phyloP scores from a whole-genome alignment of 2,797 vertebrate species.

The Jordanella pulchra region DNA sequence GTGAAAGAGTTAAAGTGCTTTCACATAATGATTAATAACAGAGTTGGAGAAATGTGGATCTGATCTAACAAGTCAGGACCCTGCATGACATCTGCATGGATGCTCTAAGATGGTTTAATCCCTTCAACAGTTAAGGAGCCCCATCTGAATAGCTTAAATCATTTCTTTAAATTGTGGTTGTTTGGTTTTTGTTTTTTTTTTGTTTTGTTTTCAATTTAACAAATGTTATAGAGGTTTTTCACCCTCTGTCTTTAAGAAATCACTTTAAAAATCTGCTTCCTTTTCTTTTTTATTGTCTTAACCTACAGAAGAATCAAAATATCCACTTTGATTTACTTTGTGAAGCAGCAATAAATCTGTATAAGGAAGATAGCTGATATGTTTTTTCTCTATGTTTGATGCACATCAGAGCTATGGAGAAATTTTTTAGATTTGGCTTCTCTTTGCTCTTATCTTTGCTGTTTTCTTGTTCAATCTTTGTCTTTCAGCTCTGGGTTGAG shows the following conservation, averaged over 20 bases:
- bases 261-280: conserved; percentile 37
- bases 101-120: not conserved
- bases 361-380: conserved; percentile 2
- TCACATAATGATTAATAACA: conserved; percentile 24
- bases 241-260: not conserved
- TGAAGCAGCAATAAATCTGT: conserved; percentile 1
- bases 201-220: not conserved
- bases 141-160: conserved; percentile 1
- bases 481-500: conserved; percentile 90
- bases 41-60: conserved; percentile 10
- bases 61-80: not conserved
- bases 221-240: not conserved
- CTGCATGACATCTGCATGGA: not conserved
- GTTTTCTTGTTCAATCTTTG: conserved; percentile 6
- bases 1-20: conserved; percentile 8
- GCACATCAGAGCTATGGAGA: conserved; percentile 8
- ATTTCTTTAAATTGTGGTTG: not conserved
- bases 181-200: no score
- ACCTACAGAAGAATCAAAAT: conserved; percentile 28
- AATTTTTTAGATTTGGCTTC: not conserved
- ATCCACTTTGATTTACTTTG: conserved; percentile 30
- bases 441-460: conserved; percentile 3
- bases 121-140: not conserved
- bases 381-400: conserved; percentile 2
- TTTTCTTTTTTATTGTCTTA: conserved; percentile 45